Conservation (phyloP, 2,888 invertebrate species). For the Ophraella communa region DNA sequence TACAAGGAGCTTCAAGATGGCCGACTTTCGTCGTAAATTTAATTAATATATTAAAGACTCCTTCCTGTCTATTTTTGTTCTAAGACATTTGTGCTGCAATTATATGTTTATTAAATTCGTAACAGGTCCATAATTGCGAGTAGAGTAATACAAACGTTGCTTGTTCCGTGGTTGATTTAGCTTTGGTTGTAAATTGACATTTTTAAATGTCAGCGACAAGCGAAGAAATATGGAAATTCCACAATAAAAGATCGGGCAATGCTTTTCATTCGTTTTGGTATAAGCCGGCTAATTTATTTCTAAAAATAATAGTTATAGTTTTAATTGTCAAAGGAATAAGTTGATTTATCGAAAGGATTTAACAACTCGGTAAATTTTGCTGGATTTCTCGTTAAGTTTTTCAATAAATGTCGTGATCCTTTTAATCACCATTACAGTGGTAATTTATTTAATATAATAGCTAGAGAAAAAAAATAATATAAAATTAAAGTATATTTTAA, state of each 20-base stretch:
- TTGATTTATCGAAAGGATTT: slow-evolving; percentile 16
- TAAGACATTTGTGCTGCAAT: too few relatives aligned
- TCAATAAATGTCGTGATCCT: slow-evolving; percentile 10
- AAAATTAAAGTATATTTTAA: too few relatives aligned
- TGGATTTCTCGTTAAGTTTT: slow-evolving; percentile 10
- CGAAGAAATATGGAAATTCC: background rate
- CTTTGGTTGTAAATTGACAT: slow-evolving; percentile 3
- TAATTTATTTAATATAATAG: too few relatives aligned
- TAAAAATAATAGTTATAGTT: slow-evolving; percentile 25
- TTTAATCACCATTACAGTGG: background rate
- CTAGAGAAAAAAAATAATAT: too few relatives aligned
- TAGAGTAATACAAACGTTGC: too few relatives aligned
- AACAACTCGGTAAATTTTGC: slow-evolving; percentile 17
- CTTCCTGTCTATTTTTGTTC: too few relatives aligned
- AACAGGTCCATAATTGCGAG: too few relatives aligned
- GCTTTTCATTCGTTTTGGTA: background rate
- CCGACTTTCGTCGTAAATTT: too few relatives aligned
- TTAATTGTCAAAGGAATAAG: slow-evolving; percentile 18
- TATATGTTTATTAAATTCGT: too few relatives aligned
- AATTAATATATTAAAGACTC: too few relatives aligned
- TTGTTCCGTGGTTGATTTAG: too few relatives aligned
- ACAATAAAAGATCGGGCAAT: slow-evolving; percentile 9
- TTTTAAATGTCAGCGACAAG: background rate
- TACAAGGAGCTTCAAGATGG: too few relatives aligned
- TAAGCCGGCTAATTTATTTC: slow-evolving; percentile 8